Base-by-base conservation (phyloP, 2,888 invertebrate species). In the Euclidia mi region DNA sequence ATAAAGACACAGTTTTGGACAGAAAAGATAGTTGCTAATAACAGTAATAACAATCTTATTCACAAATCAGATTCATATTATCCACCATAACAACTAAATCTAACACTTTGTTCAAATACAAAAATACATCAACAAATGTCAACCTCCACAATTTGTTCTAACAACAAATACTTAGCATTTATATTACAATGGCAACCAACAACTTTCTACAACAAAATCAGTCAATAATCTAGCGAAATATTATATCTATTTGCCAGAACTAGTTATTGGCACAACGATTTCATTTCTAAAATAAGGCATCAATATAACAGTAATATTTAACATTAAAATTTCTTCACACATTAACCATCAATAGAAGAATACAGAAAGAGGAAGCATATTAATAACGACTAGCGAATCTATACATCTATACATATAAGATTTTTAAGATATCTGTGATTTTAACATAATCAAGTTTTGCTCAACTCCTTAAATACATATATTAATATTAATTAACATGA, bases 181-280 rank as follows among this genome's bases (percentile, higher is more conserved):
- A 9, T 31, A 25, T 4, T 20, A 20, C 40, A 53, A 52, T 42
- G 25, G 47, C 49, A 57, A 58, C 43, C 47, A 57, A 48, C 56
- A 61, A 48, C 34, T 40, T 46, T 58, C 75, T 81, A 84, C 66
- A 68, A 45, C 51, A 78, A 83, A 84, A 84, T 87, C 87, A 87
- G 85, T 87, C 87, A 56, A 76, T 64, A 72, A 73, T 62, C 81
- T 84, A 86, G 78, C 84, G 60, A 73, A 40, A 56, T 35, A 48
- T 64, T 61, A 25, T 49, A 37, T 43, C 51, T 65, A 55, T 32
- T 11, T 49, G 57, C 60, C 69, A 48, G 29, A 50, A 63, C n/a
- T 44, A 44, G 31, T 37, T 41, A 51, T 76, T 68, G 65, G 63
- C 76, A 65, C 59, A 53, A 37, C 34, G 49, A 69, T 40, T 51